Percentiles rank a stretch among this genome's conserved stretches.
These are phyloP conservation scores for Mobula hypostoma DNA, from an alignment of 2,113 vertebrate species.

Conservation along the genomic window DNA sequence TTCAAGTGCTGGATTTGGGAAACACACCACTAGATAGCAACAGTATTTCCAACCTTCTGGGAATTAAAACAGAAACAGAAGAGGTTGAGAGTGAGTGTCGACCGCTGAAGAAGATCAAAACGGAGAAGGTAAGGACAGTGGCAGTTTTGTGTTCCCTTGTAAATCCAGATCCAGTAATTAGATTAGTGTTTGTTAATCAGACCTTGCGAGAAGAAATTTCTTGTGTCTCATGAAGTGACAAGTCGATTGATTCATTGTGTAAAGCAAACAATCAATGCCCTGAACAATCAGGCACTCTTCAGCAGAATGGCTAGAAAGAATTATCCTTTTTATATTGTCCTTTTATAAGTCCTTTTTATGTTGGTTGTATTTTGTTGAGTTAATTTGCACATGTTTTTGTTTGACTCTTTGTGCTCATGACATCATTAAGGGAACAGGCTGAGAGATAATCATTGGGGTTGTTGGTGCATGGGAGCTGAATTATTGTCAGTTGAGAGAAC, in stretches of 20 bases:
- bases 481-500: background rate
- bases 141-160: background rate
- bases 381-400: background rate
- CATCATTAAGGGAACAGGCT: background rate
- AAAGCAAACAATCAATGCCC: background rate
- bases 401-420: background rate
- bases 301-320: background rate
- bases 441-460: background rate
- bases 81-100: slow-evolving; percentile 88
- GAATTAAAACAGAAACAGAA: slow-evolving; percentile 84
- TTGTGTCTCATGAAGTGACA: background rate
- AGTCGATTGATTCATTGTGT: background rate
- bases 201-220: background rate
- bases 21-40: slow-evolving; percentile 89
- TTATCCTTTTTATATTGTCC: background rate
- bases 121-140: slow-evolving; percentile 81
- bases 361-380: background rate
- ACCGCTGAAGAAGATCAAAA: slow-evolving; percentile 88
- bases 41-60: slow-evolving; percentile 79
- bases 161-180: background rate
- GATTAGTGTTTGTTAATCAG: background rate
- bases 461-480: background rate
- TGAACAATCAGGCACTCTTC: background rate
- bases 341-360: too few species aligned
- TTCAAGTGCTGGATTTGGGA: slow-evolving; percentile 69